These are phyloP conservation scores for Lagorchestes hirsutus DNA, from an alignment of 2,797 vertebrate genomes.

Conservation along the genomic window DNA sequence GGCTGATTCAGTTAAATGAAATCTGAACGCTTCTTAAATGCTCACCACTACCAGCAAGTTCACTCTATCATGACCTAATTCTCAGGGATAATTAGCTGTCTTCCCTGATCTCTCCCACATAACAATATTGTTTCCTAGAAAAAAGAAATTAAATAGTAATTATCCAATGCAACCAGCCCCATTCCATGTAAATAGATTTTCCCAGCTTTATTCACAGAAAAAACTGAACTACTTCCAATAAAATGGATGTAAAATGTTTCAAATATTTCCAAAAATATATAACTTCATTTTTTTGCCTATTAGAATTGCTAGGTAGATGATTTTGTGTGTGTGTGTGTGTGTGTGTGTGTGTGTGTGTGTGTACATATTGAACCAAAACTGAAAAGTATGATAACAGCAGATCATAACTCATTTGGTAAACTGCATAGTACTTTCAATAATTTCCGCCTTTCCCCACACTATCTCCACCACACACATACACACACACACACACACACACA, in stretches of 20 bases:
- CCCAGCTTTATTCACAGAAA: background rate
- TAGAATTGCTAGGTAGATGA: background rate
- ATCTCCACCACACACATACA: background rate
- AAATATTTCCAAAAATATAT: background rate
- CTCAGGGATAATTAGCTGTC: background rate
- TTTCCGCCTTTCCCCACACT: background rate
- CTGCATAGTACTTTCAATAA: background rate
- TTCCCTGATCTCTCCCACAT: background rate
- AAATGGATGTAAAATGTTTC: background rate
- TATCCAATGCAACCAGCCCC: conserved; percentile 21
- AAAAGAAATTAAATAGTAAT: background rate
- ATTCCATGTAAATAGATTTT: conserved; percentile 10
- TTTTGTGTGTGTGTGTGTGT: rapidly evolving
- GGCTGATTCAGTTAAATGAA: conserved; percentile 12
- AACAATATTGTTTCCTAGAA: conserved; percentile 35
- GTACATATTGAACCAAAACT: background rate
- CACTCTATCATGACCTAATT: background rate
- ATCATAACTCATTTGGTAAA: background rate
- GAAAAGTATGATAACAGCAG: background rate
- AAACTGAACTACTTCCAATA: background rate
- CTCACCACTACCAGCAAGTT: background rate
- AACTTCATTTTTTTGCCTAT: background rate
- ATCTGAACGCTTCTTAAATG: background rate
- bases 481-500: too few species aligned
- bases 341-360: background rate